Conservation (phyloP, 2,797 vertebrate species). For the Rhadinocentrus ornatus region DNA sequence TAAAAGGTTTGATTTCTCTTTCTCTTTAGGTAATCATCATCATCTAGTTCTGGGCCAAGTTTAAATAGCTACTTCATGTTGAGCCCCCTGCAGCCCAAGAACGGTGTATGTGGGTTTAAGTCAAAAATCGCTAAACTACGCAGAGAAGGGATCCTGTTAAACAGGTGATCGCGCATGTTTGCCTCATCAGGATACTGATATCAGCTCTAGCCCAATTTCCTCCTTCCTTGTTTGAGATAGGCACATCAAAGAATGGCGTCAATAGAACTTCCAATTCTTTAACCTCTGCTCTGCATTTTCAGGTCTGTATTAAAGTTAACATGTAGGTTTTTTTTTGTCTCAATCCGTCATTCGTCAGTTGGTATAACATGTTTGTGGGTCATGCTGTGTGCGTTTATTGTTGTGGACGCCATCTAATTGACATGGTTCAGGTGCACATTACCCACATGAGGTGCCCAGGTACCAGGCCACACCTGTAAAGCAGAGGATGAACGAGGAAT, state of each 20-base stretch:
- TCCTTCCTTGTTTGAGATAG: conserved; percentile 86
- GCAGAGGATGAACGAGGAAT: background rate
- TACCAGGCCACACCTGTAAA: conserved; percentile 96
- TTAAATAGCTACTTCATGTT: conserved; percentile 93
- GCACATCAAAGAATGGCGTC: conserved; percentile 90
- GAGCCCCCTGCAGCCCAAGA: conserved; percentile 91
- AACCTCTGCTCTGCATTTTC: conserved; percentile 75
- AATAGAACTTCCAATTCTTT: conserved; percentile 78
- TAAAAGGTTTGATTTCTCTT: conserved; percentile 91
- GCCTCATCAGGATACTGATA: conserved; percentile 87
- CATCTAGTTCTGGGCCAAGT: conserved; percentile 90
- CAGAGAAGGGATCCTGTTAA: conserved; percentile 92
- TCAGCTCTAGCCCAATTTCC: conserved; percentile 86
- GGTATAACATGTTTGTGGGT: conserved; percentile 74
- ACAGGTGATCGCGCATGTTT: conserved; percentile 87
- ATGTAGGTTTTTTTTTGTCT: conserved; percentile 68
- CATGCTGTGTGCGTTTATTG: conserved; percentile 80
- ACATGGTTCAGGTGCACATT: conserved; percentile 99
- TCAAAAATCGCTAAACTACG: conserved; percentile 95
- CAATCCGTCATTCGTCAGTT: conserved; percentile 73
- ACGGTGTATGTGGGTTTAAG: conserved; percentile 89
- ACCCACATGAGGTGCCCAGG: conserved; percentile 98
- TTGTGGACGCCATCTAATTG: conserved; percentile 88
- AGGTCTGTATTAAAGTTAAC: conserved; percentile 84
- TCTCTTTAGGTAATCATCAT: conserved; percentile 87